Percentiles rank a stretch among this genome's conserved stretches.
Evolutionary conservation across 2,113 vertebrate species (phyloP).

Genomic region (Malaclemys terrapin): DNA sequence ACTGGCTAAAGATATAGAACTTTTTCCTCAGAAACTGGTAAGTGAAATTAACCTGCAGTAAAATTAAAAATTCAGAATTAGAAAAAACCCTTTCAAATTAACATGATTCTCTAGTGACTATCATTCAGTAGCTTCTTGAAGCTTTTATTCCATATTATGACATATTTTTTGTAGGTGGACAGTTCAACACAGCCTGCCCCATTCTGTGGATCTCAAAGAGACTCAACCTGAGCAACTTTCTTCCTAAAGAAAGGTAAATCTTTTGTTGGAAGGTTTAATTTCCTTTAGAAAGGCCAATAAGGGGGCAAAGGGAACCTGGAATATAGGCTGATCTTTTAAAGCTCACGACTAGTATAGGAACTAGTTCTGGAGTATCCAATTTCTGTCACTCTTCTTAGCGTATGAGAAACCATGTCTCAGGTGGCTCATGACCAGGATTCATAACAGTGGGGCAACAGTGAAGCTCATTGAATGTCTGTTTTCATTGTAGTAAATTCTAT

Average conservation of each 20-base stretch:
- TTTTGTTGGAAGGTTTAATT: background rate
- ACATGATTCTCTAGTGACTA: background rate
- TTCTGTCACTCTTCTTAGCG: background rate
- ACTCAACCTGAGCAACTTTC: background rate
- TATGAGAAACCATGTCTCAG: no score
- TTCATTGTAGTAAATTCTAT: background rate
- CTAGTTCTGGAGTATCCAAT: background rate
- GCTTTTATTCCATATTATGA: background rate
- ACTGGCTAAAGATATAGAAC: constrained; percentile 99
- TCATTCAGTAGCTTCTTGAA: background rate
- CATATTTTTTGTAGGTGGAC: background rate
- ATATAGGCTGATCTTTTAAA: background rate
- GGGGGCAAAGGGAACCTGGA: background rate
- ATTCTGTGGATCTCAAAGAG: background rate
- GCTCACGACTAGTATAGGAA: background rate
- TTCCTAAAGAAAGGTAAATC: background rate
- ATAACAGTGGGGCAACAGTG: background rate
- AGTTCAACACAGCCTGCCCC: background rate
- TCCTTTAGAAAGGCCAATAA: background rate
- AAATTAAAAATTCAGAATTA: constrained; percentile 27
- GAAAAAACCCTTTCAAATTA: background rate
- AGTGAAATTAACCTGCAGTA: constrained; percentile 94
- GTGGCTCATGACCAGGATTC: no score
- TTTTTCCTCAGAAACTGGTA: constrained; percentile 99
- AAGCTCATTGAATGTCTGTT: background rate